phyloP scores from a whole-genome alignment of 2,888 invertebrate species.

The Amblyjoppa fuscipennis region DNA sequence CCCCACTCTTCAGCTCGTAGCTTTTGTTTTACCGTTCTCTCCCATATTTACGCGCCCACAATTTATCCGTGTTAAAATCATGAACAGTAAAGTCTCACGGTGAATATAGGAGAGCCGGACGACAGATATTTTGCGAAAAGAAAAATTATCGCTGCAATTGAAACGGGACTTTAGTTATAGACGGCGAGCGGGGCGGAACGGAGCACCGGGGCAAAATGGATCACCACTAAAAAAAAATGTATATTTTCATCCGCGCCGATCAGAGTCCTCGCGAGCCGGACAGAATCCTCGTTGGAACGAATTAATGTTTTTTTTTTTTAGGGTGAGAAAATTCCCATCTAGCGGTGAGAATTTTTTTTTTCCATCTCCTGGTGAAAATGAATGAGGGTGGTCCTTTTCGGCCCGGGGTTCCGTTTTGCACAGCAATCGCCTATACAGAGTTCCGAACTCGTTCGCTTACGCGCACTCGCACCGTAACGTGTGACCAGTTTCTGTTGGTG shows the following conservation, averaged over 20 bases:
- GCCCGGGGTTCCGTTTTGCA: background rate
- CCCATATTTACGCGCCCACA: constrained; percentile 28
- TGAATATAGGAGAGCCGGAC: constrained; percentile 43
- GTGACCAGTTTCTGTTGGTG: constrained; percentile 31
- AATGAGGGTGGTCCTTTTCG: background rate
- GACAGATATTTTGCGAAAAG: constrained; percentile 47
- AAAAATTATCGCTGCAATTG: constrained; percentile 68
- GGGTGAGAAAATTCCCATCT: too few species aligned
- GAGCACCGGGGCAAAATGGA: background rate
- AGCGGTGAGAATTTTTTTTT: too few species aligned
- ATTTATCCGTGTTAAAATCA: constrained; percentile 60
- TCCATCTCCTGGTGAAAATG: too few species aligned
- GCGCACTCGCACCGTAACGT: constrained; percentile 8
- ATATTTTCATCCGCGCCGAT: too few species aligned
- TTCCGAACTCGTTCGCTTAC: constrained; percentile 27
- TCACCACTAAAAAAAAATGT: too few species aligned
- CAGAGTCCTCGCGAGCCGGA: too few species aligned
- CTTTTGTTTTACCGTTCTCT: constrained; percentile 20
- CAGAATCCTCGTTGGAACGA: too few species aligned
- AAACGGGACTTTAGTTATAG: constrained; percentile 49
- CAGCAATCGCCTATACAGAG: background rate
- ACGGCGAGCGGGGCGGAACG: constrained; percentile 3
- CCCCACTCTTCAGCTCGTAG: constrained; percentile 12
- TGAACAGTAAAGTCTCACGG: constrained; percentile 14
- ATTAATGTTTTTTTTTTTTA: too few species aligned